Conservation (phyloP, 1,140 invertebrate species). For the Eupristina koningsbergeri region DNA sequence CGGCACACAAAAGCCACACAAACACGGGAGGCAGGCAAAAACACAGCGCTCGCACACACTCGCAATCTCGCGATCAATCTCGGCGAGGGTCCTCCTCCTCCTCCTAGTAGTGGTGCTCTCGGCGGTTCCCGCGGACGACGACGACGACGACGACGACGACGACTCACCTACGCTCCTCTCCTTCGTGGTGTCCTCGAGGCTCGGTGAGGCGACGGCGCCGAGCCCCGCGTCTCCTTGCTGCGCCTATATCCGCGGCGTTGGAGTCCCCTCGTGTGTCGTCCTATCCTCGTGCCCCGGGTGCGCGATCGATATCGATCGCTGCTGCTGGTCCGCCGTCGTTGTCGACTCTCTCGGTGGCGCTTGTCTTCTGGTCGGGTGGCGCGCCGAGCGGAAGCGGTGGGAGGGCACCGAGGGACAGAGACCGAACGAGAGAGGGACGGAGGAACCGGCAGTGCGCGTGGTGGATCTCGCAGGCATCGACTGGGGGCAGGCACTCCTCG, state of each 20-base stretch:
- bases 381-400: background rate
- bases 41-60: too few relatives aligned
- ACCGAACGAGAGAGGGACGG: background rate
- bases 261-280: background rate
- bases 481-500: slow-evolving; percentile 34
- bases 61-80: too few relatives aligned
- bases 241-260: background rate
- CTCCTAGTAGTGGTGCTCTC: too few relatives aligned
- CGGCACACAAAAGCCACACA: background rate
- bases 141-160: too few relatives aligned
- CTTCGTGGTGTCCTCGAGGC: background rate
- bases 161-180: background rate
- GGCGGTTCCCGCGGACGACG: too few relatives aligned
- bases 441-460: background rate
- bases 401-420: background rate
- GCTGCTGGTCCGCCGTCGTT: background rate
- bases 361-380: background rate
- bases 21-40: too few relatives aligned
- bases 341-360: background rate
- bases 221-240: slow-evolving; percentile 7
- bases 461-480: slow-evolving; percentile 40
- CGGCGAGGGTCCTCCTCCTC: too few relatives aligned
- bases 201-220: slow-evolving; percentile 14
- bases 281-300: too few relatives aligned
- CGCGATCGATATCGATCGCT: slow-evolving; percentile 20